A percentile compares a stretch with the other conserved stretches of the same genome.
phyloP scores from a whole-genome alignment of 2,888 invertebrate species.

The Latrodectus elegans region DNA sequence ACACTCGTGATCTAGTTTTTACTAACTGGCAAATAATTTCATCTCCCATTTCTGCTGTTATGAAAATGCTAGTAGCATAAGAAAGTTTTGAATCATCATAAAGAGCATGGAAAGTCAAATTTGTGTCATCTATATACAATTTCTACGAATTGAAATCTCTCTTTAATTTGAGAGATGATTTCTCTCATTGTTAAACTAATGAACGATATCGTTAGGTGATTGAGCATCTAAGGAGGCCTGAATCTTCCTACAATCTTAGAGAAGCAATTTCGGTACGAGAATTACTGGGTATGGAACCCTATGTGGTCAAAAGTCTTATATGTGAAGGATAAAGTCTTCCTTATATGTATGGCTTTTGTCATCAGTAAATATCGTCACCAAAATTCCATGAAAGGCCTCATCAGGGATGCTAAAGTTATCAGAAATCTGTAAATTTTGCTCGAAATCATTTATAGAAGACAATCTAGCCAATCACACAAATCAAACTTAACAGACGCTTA shows the following conservation, averaged over 20 bases:
- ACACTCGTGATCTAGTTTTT: neutral
- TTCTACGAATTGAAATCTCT: neutral
- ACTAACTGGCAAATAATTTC: neutral
- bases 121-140: neutral
- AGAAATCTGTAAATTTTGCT: neutral
- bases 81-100: conserved; percentile 1
- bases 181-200: neutral
- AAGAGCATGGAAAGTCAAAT: conserved; percentile 7
- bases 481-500: neutral
- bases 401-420: neutral
- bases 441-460: neutral
- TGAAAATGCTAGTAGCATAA: neutral
- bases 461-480: neutral
- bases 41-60: neutral
- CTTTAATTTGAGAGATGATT: no score
- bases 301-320: conserved; percentile 5
- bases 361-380: neutral
- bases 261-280: neutral
- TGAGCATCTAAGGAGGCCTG: neutral
- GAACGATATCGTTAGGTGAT: neutral
- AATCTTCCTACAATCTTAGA: conserved; percentile 1
- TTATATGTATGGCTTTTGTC: neutral
- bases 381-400: neutral
- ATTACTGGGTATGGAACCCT: neutral
- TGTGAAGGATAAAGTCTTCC: neutral